phyloP scores from a whole-genome alignment of 1,140 invertebrate species.

The Drosophila nasuta region DNA sequence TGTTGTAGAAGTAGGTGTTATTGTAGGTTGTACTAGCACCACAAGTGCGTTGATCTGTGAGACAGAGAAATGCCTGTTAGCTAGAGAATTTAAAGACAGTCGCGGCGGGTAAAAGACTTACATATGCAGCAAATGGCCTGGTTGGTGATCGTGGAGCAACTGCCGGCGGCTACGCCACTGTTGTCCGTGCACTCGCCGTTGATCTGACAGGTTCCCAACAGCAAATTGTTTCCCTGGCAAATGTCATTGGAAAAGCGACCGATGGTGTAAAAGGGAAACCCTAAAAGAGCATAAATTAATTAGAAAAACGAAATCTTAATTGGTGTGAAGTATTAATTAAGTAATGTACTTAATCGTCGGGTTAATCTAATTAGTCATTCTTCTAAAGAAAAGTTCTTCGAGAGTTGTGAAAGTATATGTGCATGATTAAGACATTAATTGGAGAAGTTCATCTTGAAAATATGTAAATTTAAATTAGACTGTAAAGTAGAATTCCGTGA shows the following conservation, averaged over 20 bases:
- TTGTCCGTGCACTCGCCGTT: constrained; percentile 90
- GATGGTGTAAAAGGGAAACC: constrained; percentile 89
- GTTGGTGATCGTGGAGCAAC: constrained; percentile 88
- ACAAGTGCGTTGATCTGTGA: constrained; percentile 89
- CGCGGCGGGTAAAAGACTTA: constrained; percentile 85
- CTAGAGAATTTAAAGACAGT: background rate
- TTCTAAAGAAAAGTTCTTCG: too few relatives aligned
- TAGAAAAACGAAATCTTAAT: too few relatives aligned
- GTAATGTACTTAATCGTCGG: too few relatives aligned
- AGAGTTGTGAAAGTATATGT: too few relatives aligned
- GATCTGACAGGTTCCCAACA: constrained; percentile 91
- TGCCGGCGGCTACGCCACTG: constrained; percentile 89
- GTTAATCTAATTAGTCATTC: too few relatives aligned
- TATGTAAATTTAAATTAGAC: too few relatives aligned
- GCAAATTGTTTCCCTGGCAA: constrained; percentile 87
- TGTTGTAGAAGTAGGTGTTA: constrained; percentile 93
- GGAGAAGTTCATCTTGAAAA: too few relatives aligned
- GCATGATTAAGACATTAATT: too few relatives aligned
- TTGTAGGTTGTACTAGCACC: constrained; percentile 89
- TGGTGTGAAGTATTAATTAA: too few relatives aligned
- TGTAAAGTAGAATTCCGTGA: too few relatives aligned
- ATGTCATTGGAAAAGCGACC: constrained; percentile 90
- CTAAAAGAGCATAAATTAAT: constrained; percentile 45
- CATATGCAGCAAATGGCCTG: constrained; percentile 91
- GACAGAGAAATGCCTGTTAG: background rate